phyloP scores from a whole-genome alignment of 2,888 invertebrate species.

The Lacanobia oleracea region DNA sequence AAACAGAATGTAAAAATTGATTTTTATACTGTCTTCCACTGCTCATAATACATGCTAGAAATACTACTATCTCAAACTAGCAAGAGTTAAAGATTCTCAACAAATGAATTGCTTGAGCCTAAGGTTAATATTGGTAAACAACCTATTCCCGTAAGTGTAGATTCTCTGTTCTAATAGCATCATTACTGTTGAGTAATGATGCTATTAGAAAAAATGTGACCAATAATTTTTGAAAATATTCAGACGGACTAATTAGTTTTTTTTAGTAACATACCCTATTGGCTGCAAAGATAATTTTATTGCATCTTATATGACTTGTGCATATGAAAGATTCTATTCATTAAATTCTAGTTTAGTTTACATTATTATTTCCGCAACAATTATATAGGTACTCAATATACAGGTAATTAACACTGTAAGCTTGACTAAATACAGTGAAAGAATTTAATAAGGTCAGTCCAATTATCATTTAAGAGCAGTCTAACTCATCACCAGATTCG shows the following conservation, averaged over 20 bases:
- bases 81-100: neutral
- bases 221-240: too few relatives aligned
- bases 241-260: too few relatives aligned
- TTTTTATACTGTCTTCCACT: neutral
- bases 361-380: too few relatives aligned
- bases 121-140: neutral
- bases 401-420: neutral
- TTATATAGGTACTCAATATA: neutral
- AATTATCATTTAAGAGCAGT: neutral
- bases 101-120: constrained; percentile 2
- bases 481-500: neutral
- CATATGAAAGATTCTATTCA: neutral
- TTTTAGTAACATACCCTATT: too few relatives aligned
- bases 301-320: neutral
- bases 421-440: neutral
- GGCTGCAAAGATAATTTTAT: neutral
- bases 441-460: constrained; percentile 18
- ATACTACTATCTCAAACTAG: neutral
- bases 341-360: neutral
- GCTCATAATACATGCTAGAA: neutral
- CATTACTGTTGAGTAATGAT: too few relatives aligned
- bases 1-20: neutral
- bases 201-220: too few relatives aligned
- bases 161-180: neutral
- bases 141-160: neutral